Conservation (phyloP, 2,888 invertebrate genomes). For the Pherbina coryleti region DNA sequence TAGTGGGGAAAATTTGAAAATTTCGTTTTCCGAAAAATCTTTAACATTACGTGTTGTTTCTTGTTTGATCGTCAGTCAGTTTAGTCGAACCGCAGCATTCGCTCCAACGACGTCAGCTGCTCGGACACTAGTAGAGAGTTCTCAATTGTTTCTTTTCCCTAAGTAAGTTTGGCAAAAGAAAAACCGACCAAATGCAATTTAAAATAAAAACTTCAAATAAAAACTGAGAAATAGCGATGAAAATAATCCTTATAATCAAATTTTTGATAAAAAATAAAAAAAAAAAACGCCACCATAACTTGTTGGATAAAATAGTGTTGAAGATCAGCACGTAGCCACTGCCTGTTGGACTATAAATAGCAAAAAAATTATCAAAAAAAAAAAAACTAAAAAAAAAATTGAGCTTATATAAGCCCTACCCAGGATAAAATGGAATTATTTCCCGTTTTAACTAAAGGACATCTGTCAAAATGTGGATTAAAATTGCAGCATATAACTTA, state of each 20-base stretch:
- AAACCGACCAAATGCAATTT: conserved; percentile 41
- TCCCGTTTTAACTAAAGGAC: too few species aligned
- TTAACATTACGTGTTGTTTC: conserved; percentile 69
- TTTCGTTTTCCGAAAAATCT: conserved; percentile 66
- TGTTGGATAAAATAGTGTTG: conserved; percentile 14
- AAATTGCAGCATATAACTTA: background rate
- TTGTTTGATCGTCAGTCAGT: conserved; percentile 69
- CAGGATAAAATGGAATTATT: too few species aligned
- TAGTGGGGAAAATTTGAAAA: conserved; percentile 58
- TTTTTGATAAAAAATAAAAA: conserved; percentile 10
- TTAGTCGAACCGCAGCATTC: conserved; percentile 71
- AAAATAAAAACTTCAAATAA: conserved; percentile 29
- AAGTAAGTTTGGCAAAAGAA: conserved; percentile 66
- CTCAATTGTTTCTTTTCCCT: conserved; percentile 70
- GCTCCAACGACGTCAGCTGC: conserved; percentile 71
- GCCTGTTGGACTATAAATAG: too few species aligned
- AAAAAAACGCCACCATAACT: background rate
- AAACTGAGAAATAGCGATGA: conserved; percentile 40
- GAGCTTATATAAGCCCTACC: background rate
- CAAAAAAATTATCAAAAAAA: conserved; percentile 25
- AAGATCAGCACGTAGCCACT: background rate
- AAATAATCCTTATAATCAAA: background rate
- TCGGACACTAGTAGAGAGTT: conserved; percentile 70
- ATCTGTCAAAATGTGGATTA: too few species aligned
- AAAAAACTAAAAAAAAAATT: conserved; percentile 36